Percentiles rank a stretch among this genome's conserved stretches.
phyloP scores from a whole-genome alignment of 1,140 invertebrate species.

The Steinernema feltiae region DNA sequence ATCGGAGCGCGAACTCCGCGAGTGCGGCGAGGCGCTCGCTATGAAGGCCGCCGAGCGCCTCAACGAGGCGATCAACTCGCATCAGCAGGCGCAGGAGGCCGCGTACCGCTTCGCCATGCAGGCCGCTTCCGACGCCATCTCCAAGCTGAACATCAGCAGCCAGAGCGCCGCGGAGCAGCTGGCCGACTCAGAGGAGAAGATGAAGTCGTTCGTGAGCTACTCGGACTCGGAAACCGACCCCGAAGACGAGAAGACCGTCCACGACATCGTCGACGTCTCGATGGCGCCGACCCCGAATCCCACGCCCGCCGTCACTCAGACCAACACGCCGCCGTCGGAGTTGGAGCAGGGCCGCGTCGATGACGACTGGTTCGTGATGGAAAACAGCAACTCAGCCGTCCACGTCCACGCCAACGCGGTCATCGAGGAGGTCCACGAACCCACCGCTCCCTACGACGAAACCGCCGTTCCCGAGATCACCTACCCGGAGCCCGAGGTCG shows the following conservation, averaged over 20 bases:
- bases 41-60: neutral
- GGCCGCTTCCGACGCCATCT: neutral
- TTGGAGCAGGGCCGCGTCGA: conserved; percentile 17
- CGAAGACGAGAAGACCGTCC: neutral
- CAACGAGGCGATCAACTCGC: conserved; percentile 1
- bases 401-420: too few species aligned
- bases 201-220: neutral
- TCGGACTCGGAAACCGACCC: neutral
- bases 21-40: neutral
- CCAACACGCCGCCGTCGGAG: conserved; percentile 13
- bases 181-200: neutral
- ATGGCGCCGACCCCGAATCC: conserved; percentile 15
- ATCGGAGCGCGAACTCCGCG: neutral
- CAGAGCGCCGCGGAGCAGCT: neutral
- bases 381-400: conserved; percentile 11
- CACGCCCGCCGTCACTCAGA: neutral
- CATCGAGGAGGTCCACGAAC: too few species aligned
- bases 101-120: neutral
- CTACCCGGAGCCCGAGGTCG: too few species aligned
- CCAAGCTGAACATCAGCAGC: neutral
- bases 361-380: conserved; percentile 27
- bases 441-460: too few species aligned
- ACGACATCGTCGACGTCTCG: conserved; percentile 18
- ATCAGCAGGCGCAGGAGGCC: neutral
- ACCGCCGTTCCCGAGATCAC: too few species aligned